Conservation (phyloP, 2,888 invertebrate species). For the Apamea crenata region DNA sequence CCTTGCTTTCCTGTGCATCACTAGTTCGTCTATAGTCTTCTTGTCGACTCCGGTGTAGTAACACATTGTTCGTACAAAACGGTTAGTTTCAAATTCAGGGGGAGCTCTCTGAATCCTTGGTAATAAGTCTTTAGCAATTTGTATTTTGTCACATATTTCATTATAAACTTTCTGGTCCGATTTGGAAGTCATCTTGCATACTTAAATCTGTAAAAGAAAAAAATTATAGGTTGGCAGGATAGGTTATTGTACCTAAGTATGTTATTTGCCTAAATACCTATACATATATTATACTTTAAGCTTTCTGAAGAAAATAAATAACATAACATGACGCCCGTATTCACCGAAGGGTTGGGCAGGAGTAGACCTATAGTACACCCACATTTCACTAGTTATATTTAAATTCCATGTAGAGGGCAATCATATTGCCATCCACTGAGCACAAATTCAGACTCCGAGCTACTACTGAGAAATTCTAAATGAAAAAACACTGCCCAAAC, state of each 20-base stretch:
- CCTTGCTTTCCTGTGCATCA: background rate
- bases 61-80: slow-evolving; percentile 2
- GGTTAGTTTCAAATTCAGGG: background rate
- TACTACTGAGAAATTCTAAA: background rate
- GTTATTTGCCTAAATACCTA: background rate
- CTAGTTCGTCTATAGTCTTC: background rate
- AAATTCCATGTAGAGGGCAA: background rate
- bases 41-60: slow-evolving; percentile 33
- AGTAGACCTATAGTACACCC: too few species aligned
- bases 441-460: background rate
- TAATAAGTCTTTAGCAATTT: slow-evolving; percentile 28
- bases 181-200: slow-evolving; percentile 27
- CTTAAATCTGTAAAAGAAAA: slow-evolving; percentile 30
- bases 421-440: background rate
- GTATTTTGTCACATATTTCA: slow-evolving; percentile 36
- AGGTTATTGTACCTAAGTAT: background rate
- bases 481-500: background rate
- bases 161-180: background rate
- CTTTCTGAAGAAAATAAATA: background rate
- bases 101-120: background rate
- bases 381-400: too few species aligned
- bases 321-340: too few species aligned
- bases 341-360: too few species aligned
- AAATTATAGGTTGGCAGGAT: background rate
- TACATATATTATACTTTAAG: background rate